phyloP scores from a whole-genome alignment of 2,797 vertebrate genomes.

The Syngnathus rostellatus region DNA sequence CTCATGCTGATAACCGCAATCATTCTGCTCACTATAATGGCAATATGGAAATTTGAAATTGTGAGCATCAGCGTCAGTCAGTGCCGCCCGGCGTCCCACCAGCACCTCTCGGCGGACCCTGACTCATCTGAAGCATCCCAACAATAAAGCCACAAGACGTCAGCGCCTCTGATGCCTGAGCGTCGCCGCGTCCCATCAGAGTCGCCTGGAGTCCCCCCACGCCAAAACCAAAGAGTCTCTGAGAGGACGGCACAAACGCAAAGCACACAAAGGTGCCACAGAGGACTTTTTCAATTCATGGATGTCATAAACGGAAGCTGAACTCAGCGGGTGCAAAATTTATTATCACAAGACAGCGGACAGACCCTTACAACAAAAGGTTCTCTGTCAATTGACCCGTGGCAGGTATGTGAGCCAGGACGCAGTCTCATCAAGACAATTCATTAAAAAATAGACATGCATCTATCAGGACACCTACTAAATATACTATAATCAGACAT shows the following conservation, averaged over 20 bases:
- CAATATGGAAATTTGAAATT: neutral
- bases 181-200: neutral
- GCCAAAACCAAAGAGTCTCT: neutral
- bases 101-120: neutral
- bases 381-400: constrained; percentile 13
- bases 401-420: constrained; percentile 14
- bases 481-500: neutral
- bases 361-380: constrained; percentile 6
- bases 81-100: neutral
- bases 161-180: constrained; percentile 22
- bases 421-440: constrained; percentile 18
- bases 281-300: constrained; percentile 9
- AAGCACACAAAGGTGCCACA: constrained; percentile 19
- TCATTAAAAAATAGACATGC: constrained; percentile 16
- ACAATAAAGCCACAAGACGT: constrained; percentile 20
- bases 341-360: neutral
- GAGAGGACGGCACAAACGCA: constrained; percentile 37
- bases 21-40: neutral
- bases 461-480: neutral
- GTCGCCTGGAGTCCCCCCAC: neutral
- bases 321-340: constrained; percentile 11
- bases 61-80: neutral
- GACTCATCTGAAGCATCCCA: neutral
- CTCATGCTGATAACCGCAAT: neutral
- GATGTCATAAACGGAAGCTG: neutral